Percentiles rank a stretch among this genome's conserved stretches.
These are phyloP conservation scores for Vespertilio murinus DNA, from an alignment of 2,797 vertebrate genomes.

Conservation along the genomic window DNA sequence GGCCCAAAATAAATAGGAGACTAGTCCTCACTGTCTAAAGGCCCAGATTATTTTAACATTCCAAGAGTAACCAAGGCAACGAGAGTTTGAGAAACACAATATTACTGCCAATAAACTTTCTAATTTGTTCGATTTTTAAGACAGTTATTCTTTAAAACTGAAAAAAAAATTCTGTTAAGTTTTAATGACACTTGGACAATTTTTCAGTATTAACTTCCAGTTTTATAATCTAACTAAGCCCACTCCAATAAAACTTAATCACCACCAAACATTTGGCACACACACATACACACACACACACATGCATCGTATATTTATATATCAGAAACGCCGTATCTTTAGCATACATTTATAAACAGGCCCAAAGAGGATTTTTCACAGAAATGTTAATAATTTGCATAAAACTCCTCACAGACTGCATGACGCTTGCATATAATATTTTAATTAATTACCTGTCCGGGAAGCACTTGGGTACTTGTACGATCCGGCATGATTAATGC, in stretches of 20 bases:
- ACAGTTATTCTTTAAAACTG: conserved; percentile 54
- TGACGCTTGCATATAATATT: conserved; percentile 51
- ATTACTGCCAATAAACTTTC: conserved; percentile 70
- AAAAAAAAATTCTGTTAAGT: conserved; percentile 36
- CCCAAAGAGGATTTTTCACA: conserved; percentile 60
- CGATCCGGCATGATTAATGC: conserved; percentile 47
- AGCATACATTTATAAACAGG: conserved; percentile 56
- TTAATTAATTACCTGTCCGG: conserved; percentile 71
- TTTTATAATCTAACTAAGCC: conserved; percentile 51
- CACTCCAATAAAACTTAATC: conserved; percentile 55
- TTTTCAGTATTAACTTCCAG: conserved; percentile 36
- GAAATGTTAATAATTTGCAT: conserved; percentile 68
- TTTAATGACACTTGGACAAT: conserved; percentile 60
- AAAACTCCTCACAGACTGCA: conserved; percentile 54
- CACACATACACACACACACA: background rate
- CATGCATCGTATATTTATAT: conserved; percentile 28
- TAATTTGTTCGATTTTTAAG: conserved; percentile 65
- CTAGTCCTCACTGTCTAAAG: conserved; percentile 44
- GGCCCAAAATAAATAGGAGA: conserved; percentile 61
- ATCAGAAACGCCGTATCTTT: conserved; percentile 24
- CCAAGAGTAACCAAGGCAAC: conserved; percentile 72
- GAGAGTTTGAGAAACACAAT: conserved; percentile 58
- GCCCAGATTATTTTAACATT: conserved; percentile 71
- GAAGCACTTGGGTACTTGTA: conserved; percentile 63
- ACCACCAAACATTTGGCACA: conserved; percentile 20